Evolutionary conservation across 1,140 invertebrate genomes (phyloP), one percentile per base, ranked within the genome.

Genomic region (Drosophila leontia): DNA sequence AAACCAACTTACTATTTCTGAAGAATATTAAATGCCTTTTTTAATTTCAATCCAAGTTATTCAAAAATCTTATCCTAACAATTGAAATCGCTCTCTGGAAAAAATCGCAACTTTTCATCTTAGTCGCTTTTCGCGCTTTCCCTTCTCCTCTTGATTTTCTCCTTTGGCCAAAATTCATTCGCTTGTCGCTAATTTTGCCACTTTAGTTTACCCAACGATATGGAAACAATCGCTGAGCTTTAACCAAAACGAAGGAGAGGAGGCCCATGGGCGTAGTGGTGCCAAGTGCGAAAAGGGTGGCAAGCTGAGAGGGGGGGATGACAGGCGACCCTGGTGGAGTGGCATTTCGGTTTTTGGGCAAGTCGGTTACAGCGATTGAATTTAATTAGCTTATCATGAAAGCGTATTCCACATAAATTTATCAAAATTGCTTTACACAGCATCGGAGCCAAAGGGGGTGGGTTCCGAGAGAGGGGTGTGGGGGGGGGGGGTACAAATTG

Each of bases 321-420:
- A 3, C 11, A 12, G 44, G 11, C 29, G n/a, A 17, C 13, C 9
- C 12, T 6, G 4, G 39, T 48, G 64, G 45, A 37, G 64, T 45
- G 42, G 58, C 71, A 78, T 75, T 87, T 88, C 47, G 80, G 84
- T 83, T 87, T 82, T 87, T 80, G 80, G 80, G 48, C 68, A 78
- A 87, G 83, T 80, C 82, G 85, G 84, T 80, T 88, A 87, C 84
- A 83, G 84, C 84, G 84, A 88, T 88, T 88, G 85, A 88, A 88
- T 90, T 88, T 88, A 88, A 88, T 88, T 90, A 88, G 84, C 84
- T 88, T 88, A 88, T 88, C 85, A 88, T 90, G 85, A 88, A 88
- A 88, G 84, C 84, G 84, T 88, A 88, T 88, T 88, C 87, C 85
- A 81, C 85, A 88, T 90, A 88, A 88, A 88, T 88, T 88, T 88